These are phyloP conservation scores for Halcyon chelicuti DNA, from an alignment of 2,797 vertebrate genomes.

Conservation along the genomic window DNA sequence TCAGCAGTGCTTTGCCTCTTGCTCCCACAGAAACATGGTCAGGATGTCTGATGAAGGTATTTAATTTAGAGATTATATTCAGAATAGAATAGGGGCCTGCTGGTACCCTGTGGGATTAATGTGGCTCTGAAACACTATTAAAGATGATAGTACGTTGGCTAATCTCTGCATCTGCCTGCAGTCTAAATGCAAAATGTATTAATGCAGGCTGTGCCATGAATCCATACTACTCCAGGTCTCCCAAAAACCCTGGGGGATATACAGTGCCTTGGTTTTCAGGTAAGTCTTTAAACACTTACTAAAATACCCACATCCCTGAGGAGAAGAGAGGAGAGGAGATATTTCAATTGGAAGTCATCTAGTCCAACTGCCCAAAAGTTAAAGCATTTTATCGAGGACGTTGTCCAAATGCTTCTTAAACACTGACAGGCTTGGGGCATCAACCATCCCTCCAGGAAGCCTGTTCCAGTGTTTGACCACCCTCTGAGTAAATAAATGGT, in stretches of 20 bases:
- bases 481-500: not conserved
- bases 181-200: not conserved
- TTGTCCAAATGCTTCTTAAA: not conserved
- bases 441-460: not conserved
- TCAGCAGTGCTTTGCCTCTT: not conserved
- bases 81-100: not conserved
- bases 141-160: not conserved
- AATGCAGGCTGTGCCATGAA: not conserved
- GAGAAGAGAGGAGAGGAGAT: too few species aligned
- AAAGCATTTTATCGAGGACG: not conserved
- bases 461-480: not conserved
- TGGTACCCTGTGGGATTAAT: not conserved
- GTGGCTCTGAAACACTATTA: not conserved
- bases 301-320: not conserved
- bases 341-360: not conserved
- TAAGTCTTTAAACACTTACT: not conserved
- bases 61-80: slow-evolving; percentile 20
- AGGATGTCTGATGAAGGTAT: not conserved
- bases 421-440: not conserved
- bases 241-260: rapidly evolving
- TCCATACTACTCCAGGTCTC: not conserved
- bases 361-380: not conserved
- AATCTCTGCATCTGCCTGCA: not conserved
- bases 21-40: not conserved
- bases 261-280: not conserved